phyloP scores from a whole-genome alignment of 1,140 invertebrate species.

The Drosophila lini region DNA sequence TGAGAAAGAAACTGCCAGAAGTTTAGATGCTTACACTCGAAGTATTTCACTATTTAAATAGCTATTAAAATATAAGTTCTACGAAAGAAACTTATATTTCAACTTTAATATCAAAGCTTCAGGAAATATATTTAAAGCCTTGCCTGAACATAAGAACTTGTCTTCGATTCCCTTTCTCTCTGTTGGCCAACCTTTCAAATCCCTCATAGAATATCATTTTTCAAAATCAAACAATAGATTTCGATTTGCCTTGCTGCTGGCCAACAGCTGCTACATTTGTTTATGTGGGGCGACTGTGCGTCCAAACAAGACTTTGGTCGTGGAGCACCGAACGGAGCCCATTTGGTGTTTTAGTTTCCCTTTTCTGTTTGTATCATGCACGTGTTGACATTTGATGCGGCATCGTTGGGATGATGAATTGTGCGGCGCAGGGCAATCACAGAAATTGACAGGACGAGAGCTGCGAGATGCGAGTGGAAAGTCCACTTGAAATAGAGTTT shows the following conservation, averaged over 20 bases:
- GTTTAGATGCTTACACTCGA: neutral
- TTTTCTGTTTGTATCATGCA: constrained; percentile 52
- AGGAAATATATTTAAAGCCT: neutral
- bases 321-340: constrained; percentile 5
- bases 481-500: constrained; percentile 61
- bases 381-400: constrained; percentile 61
- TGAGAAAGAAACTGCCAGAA: neutral
- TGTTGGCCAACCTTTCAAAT: constrained; percentile 14
- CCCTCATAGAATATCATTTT: constrained; percentile 49
- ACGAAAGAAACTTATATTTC: too few relatives aligned
- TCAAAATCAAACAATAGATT: constrained; percentile 53
- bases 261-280: constrained; percentile 54
- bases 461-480: constrained; percentile 5
- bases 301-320: constrained; percentile 41
- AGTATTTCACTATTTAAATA: too few relatives aligned
- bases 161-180: neutral
- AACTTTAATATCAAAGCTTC: neutral
- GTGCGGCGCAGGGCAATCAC: constrained; percentile 60
- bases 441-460: constrained; percentile 52
- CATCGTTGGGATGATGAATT: constrained; percentile 57
- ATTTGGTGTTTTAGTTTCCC: constrained; percentile 22
- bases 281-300: constrained; percentile 37
- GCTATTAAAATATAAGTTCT: too few relatives aligned
- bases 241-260: constrained; percentile 14
- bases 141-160: neutral